phyloP scores from a whole-genome alignment of 2,797 vertebrate species.

The Melopsittacus undulatus region DNA sequence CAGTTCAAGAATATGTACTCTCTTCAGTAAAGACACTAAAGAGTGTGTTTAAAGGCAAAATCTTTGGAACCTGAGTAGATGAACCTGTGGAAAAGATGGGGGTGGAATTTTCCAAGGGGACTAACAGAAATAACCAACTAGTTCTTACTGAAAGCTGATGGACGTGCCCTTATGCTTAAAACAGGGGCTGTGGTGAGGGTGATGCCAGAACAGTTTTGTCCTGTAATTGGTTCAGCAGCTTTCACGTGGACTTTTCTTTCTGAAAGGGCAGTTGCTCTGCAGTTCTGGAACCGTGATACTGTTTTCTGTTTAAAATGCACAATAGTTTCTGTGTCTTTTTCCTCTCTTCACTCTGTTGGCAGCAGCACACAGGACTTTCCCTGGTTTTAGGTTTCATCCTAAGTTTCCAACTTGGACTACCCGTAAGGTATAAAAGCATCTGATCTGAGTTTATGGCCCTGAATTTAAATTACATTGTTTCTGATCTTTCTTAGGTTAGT shows the following conservation, averaged over 20 bases:
- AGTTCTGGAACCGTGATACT: neutral
- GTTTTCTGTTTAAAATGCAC: neutral
- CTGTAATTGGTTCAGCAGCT: neutral
- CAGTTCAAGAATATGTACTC: neutral
- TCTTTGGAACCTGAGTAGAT: neutral
- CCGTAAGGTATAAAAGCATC: constrained; percentile 16
- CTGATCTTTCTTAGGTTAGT: neutral
- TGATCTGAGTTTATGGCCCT: constrained; percentile 24
- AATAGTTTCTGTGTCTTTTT: neutral
- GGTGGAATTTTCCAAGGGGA: neutral
- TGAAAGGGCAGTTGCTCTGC: neutral
- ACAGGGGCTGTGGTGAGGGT: neutral
- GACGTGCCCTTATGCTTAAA: neutral
- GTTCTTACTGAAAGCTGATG: neutral
- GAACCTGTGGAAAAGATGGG: neutral
- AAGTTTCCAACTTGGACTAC: neutral
- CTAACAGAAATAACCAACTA: neutral
- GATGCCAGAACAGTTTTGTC: neutral
- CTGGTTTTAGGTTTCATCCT: neutral
- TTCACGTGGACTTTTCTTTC: neutral
- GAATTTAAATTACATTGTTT: neutral
- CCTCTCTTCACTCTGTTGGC: neutral
- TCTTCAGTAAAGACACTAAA: neutral
- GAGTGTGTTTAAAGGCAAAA: neutral
- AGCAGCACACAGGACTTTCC: neutral